phyloP scores from a whole-genome alignment of 2,797 vertebrate genomes.

The Anas capensis region DNA sequence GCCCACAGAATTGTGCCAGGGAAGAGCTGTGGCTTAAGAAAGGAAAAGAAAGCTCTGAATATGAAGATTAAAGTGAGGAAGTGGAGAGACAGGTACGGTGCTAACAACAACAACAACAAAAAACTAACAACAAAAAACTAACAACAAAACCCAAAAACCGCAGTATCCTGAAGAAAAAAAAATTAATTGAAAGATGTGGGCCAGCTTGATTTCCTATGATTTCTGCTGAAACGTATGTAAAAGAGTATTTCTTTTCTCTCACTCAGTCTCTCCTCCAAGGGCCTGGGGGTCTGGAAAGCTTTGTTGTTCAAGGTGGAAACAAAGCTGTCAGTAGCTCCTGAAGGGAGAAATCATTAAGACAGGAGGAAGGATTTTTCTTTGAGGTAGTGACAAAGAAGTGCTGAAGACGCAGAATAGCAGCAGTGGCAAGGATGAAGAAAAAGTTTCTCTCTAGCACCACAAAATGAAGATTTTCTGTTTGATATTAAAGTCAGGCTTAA shows the following conservation, averaged over 20 bases:
- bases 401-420: background rate
- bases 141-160: background rate
- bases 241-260: background rate
- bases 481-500: slow-evolving; percentile 27
- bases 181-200: background rate
- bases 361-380: background rate
- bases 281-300: background rate
- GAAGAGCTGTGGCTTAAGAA: background rate
- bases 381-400: background rate
- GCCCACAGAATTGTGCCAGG: background rate
- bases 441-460: background rate
- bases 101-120: background rate
- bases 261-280: background rate
- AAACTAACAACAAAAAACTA: background rate
- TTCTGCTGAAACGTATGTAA: background rate
- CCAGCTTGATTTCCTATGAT: background rate
- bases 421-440: background rate
- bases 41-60: background rate
- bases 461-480: background rate
- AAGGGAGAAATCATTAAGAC: background rate
- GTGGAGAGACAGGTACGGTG: background rate
- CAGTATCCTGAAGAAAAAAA: background rate
- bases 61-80: background rate
- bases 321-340: background rate
- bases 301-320: background rate